Percentiles rank a stretch among this genome's conserved stretches.
These are phyloP conservation scores for Periphyllus acericola DNA, from an alignment of 2,888 invertebrate genomes.

Conservation along the genomic window DNA sequence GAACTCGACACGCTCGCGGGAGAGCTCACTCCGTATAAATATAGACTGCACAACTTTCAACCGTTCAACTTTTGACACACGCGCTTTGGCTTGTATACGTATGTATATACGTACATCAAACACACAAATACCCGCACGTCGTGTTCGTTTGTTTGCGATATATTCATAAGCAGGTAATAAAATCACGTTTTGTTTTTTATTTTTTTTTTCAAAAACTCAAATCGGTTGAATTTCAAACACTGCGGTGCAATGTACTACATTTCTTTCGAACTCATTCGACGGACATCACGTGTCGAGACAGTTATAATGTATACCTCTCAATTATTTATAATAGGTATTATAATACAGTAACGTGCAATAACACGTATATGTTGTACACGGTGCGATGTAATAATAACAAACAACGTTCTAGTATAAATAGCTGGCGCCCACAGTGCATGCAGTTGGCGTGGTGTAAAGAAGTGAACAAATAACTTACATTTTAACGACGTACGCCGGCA, in stretches of 20 bases:
- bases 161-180: too few species aligned
- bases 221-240: neutral
- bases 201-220: neutral
- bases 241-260: too few species aligned
- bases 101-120: neutral
- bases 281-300: neutral
- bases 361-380: neutral
- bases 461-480: conserved; percentile 27
- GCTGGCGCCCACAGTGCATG: neutral
- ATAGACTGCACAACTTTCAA: conserved; percentile 51
- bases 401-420: neutral
- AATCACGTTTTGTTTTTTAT: neutral
- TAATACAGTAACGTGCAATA: neutral
- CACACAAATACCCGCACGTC: neutral
- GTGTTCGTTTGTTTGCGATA: neutral
- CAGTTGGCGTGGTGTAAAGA: neutral
- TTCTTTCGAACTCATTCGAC: too few species aligned
- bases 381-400: neutral
- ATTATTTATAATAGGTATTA: too few species aligned
- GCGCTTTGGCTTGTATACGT: neutral
- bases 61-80: conserved; percentile 44
- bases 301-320: too few species aligned
- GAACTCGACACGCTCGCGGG: conserved; percentile 50
- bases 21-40: conserved; percentile 51
- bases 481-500: conserved; percentile 61